Percentiles rank a stretch among this genome's conserved stretches.
phyloP scores from a whole-genome alignment of 2,888 invertebrate genomes.

The Tricholauxania praeusta region DNA sequence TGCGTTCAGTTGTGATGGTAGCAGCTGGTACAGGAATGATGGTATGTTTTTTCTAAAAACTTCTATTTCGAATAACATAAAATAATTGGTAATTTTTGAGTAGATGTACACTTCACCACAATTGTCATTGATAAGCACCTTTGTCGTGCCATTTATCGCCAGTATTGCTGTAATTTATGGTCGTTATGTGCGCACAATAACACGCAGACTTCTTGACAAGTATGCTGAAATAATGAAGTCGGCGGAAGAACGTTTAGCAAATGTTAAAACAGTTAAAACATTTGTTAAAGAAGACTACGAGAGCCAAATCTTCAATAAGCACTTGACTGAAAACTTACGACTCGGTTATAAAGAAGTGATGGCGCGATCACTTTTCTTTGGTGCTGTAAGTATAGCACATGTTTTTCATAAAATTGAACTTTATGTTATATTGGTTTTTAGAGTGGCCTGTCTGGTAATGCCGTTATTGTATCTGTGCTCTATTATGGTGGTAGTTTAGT shows the following conservation, averaged over 20 bases:
- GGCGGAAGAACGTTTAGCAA: conserved; percentile 92
- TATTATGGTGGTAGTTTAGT: conserved; percentile 95
- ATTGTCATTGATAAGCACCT: conserved; percentile 85
- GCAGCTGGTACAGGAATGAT: conserved; percentile 93
- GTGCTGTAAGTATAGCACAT: conserved; percentile 74
- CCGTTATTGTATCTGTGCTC: conserved; percentile 89
- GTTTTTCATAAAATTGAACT: neutral
- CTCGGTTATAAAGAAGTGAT: conserved; percentile 89
- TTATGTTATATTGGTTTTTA: conserved; percentile 57
- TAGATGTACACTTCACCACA: conserved; percentile 93
- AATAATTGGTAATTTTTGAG: conserved; percentile 44
- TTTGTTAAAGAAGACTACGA: conserved; percentile 90
- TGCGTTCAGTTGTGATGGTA: conserved; percentile 89
- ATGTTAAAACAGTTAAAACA: conserved; percentile 92
- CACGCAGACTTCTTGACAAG: conserved; percentile 81
- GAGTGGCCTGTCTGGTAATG: conserved; percentile 91
- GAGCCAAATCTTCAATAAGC: conserved; percentile 74
- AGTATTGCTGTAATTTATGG: conserved; percentile 85
- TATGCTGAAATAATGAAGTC: conserved; percentile 76
- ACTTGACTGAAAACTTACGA: conserved; percentile 78
- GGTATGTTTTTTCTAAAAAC: conserved; percentile 70
- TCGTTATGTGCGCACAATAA: conserved; percentile 86
- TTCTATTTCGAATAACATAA: neutral
- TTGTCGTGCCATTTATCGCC: conserved; percentile 92
- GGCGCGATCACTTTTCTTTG: conserved; percentile 91